Evolutionary conservation across 2,888 invertebrate species (phyloP).

Genomic region (Hirudinaria manillensis): DNA sequence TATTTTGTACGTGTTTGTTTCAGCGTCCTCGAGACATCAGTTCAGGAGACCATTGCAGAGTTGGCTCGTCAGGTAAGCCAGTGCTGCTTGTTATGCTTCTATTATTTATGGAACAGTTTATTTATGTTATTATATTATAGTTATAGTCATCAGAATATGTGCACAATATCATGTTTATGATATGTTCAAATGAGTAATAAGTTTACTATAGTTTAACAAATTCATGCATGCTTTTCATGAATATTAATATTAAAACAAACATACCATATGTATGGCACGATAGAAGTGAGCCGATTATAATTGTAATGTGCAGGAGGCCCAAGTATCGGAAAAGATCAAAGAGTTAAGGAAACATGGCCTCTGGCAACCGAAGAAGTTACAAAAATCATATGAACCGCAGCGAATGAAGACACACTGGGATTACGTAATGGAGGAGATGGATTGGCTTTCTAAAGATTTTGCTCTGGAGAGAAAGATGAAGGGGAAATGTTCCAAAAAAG

Average conservation of each 20-base stretch:
- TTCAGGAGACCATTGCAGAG: slow-evolving; percentile 73
- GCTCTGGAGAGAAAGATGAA: slow-evolving; percentile 95
- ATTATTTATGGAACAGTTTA: not conserved
- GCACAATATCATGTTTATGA: not conserved
- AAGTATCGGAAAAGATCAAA: slow-evolving; percentile 82
- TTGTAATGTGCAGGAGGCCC: slow-evolving; percentile 67
- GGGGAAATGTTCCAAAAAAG: slow-evolving; percentile 70
- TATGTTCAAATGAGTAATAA: not conserved
- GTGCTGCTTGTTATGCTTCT: not conserved
- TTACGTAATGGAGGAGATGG: slow-evolving; percentile 94
- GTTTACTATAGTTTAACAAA: not conserved
- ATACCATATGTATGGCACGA: not conserved
- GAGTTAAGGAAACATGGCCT: slow-evolving; percentile 88
- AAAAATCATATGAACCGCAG: slow-evolving; percentile 68
- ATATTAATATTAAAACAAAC: not conserved
- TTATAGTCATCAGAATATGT: not conserved
- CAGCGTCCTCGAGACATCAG: not conserved
- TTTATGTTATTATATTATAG: not conserved
- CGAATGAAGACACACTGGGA: slow-evolving; percentile 95
- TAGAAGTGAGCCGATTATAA: too few species aligned
- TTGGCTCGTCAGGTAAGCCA: slow-evolving; percentile 69
- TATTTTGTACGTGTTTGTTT: not conserved
- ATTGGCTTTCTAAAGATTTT: slow-evolving; percentile 95
- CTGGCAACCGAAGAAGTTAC: slow-evolving; percentile 85
- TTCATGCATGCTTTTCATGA: not conserved